These are phyloP conservation scores for Cardiocondyla obscurior DNA, from an alignment of 1,140 invertebrate genomes.

Conservation along the genomic window DNA sequence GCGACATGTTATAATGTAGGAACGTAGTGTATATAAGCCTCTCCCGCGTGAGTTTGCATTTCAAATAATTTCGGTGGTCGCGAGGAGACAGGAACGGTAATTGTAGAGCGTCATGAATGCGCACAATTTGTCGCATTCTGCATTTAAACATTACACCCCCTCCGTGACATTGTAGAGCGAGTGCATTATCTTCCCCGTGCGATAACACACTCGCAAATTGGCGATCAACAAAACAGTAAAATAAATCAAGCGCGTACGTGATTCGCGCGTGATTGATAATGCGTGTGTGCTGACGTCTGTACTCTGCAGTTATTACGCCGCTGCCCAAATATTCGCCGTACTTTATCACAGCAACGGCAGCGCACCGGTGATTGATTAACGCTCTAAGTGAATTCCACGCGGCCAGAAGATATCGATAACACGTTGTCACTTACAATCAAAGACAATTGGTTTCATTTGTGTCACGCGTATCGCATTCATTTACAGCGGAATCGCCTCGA, in stretches of 20 bases:
- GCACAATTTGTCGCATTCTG: conserved; percentile 22
- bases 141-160: conserved; percentile 31
- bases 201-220: neutral
- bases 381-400: neutral
- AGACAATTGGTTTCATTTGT: neutral
- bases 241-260: conserved; percentile 8
- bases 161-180: neutral
- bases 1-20: neutral
- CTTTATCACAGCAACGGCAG: neutral
- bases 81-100: conserved; percentile 7
- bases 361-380: neutral
- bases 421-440: neutral
- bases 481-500: too few relatives aligned
- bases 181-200: conserved; percentile 22
- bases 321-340: conserved; percentile 2
- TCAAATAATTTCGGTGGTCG: conserved; percentile 39
- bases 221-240: neutral
- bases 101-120: conserved; percentile 37
- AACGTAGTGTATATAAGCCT: neutral
- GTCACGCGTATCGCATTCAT: neutral
- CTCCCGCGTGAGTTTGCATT: conserved; percentile 33
- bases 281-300: neutral
- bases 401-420: neutral
- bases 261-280: conserved; percentile 21
- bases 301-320: conserved; percentile 11